These are phyloP conservation scores for Alectoris magna DNA, from an alignment of 2,797 vertebrate species.

Conservation along the genomic window DNA sequence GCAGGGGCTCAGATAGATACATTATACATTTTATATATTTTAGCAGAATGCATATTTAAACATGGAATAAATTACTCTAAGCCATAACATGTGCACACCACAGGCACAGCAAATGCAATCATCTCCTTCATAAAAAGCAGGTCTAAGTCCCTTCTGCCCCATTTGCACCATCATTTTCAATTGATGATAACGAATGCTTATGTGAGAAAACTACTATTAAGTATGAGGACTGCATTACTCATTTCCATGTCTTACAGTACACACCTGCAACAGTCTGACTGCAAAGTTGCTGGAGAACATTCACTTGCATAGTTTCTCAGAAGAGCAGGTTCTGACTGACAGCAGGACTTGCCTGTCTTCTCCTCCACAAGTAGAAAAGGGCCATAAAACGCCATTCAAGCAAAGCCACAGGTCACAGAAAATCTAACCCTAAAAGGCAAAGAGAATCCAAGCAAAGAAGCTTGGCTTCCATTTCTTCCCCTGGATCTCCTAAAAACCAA, in stretches of 20 bases:
- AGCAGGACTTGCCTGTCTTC: background rate
- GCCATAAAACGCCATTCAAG: background rate
- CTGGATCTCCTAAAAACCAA: background rate
- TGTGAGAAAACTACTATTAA: background rate
- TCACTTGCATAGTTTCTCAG: background rate
- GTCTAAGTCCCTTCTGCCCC: background rate
- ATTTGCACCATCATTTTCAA: background rate
- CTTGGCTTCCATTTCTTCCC: background rate
- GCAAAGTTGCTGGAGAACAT: background rate
- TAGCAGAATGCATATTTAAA: constrained; percentile 62
- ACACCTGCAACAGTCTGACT: background rate
- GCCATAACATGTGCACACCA: background rate
- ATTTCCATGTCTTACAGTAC: background rate
- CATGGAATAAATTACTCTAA: constrained; percentile 63
- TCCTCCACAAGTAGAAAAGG: background rate
- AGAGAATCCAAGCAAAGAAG: background rate
- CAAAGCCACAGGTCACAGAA: background rate
- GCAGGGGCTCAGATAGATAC: constrained; percentile 63
- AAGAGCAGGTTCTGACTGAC: background rate
- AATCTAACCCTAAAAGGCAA: constrained; percentile 3
- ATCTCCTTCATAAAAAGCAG: constrained; percentile 46
- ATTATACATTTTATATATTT: constrained; percentile 49
- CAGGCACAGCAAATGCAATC: constrained; percentile 50
- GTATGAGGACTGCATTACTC: background rate
- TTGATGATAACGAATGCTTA: constrained; percentile 9